Percentiles rank a stretch among this genome's conserved stretches.
Conservation (phyloP, 2,797 vertebrate species). For the Acipenser oxyrinchus region DNA sequence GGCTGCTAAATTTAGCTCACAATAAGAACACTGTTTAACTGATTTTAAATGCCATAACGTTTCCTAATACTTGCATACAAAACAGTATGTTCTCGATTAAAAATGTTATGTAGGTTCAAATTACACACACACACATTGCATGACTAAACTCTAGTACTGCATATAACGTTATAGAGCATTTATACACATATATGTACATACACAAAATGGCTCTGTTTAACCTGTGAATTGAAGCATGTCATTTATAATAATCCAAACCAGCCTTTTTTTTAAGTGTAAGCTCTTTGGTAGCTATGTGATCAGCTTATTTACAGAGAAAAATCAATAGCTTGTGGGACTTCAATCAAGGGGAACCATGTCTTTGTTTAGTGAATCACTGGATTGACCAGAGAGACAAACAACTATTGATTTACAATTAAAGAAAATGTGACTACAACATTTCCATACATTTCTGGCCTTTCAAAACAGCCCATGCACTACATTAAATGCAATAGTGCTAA, state of each 20-base stretch:
- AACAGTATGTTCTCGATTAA: too few species aligned
- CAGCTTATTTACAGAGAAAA: constrained; percentile 19
- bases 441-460: constrained; percentile 3
- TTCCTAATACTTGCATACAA: too few species aligned
- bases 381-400: constrained; percentile 13
- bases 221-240: background rate
- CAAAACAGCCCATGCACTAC: background rate
- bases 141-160: too few species aligned
- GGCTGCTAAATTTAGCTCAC: background rate
- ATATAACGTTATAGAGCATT: too few species aligned
- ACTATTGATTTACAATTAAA: constrained; percentile 10
- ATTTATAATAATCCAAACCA: background rate
- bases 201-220: background rate
- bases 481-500: background rate
- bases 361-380: constrained; percentile 17
- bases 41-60: background rate
- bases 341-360: constrained; percentile 15
- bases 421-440: constrained; percentile 27
- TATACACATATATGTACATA: too few species aligned
- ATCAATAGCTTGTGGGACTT: constrained; percentile 19
- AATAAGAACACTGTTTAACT: background rate
- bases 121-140: background rate
- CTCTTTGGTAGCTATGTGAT: constrained; percentile 16
- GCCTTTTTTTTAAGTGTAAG: background rate
- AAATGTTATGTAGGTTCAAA: background rate